phyloP scores from a whole-genome alignment of 2,888 invertebrate species.

The Spodoptera exigua region DNA sequence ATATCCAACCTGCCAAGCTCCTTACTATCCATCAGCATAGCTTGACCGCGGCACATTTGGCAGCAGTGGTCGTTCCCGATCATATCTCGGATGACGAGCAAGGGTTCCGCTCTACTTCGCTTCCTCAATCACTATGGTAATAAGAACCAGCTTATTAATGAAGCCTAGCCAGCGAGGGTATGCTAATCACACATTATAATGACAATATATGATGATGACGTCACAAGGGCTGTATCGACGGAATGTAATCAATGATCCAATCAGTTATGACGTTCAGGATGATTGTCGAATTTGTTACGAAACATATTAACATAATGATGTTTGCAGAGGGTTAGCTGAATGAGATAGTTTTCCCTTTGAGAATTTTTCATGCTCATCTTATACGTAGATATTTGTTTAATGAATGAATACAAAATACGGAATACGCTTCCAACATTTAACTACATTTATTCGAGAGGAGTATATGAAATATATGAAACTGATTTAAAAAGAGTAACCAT shows the following conservation, averaged over 20 bases:
- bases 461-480: too few species aligned
- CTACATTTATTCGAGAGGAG: too few species aligned
- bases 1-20: not conserved
- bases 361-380: too few species aligned
- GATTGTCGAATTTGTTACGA: not conserved
- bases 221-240: slow-evolving; percentile 4
- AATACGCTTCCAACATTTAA: too few species aligned
- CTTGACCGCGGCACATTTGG: not conserved
- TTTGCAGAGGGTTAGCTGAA: too few species aligned
- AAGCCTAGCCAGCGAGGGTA: slow-evolving; percentile 9
- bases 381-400: too few species aligned
- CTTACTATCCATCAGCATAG: not conserved
- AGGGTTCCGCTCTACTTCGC: slow-evolving; percentile 19
- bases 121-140: slow-evolving; percentile 35
- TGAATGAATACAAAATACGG: too few species aligned
- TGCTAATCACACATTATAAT: slow-evolving; percentile 31
- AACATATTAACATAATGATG: not conserved
- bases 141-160: slow-evolving; percentile 32
- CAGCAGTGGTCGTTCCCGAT: not conserved
- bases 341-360: too few species aligned
- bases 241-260: slow-evolving; percentile 19
- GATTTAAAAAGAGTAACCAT: too few species aligned
- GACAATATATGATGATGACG: slow-evolving; percentile 21
- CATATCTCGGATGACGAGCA: slow-evolving; percentile 18
- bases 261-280: slow-evolving; percentile 7